Base-by-base conservation (phyloP, 2,888 invertebrate genomes). In the Ischnura elegans region DNA sequence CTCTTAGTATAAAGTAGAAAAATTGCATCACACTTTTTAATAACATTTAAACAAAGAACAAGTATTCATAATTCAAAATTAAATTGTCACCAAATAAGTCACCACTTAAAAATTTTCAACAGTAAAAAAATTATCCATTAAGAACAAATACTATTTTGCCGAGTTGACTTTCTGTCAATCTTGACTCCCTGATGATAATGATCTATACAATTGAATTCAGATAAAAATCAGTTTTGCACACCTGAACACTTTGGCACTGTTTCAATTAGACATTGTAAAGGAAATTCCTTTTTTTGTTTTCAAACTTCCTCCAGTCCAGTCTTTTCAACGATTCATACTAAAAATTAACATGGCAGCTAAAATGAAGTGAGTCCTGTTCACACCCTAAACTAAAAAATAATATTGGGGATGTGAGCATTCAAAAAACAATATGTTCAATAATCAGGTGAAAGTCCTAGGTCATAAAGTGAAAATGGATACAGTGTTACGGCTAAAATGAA, bases 101-200 rank as follows among this genome's bases (percentile, higher is more conserved):
- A 90, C n/a, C 25, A 10, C 61, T 90, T 90, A 61, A 90, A 43
- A 90, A 90, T 51, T 61, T 61, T 90, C 90, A 90, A 90, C 90
- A 90, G 43, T 90, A 90, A 90, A 90, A 61, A 90, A 90, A 90
- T 90, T 90, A 90, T 55, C 66, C 43, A 61, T 61, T n/a, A 90
- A 55, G 90, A 90, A 66, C 90, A 90, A 90, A 90, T 90, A 90
- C 90, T 90, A 90, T 90, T 90, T 66, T 90, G 90, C 36, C 90
- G 66, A 90, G 90, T 5, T 43, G 90, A 90, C 90, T 61, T 90
- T 87, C 47, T 51, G 90, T 61, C 90, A n/a, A 51, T 66, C 90
- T 90, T 90, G 90, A 90, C 90, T 90, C 90, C 90, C 90, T 90
- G 90, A 90, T 90, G 90, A 90, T 36, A 66, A 55, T 90, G 90